Percentiles rank a stretch among this genome's conserved stretches.
These are phyloP conservation scores for Malachius bipustulatus DNA, from an alignment of 2,888 invertebrate genomes.

Conservation along the genomic window DNA sequence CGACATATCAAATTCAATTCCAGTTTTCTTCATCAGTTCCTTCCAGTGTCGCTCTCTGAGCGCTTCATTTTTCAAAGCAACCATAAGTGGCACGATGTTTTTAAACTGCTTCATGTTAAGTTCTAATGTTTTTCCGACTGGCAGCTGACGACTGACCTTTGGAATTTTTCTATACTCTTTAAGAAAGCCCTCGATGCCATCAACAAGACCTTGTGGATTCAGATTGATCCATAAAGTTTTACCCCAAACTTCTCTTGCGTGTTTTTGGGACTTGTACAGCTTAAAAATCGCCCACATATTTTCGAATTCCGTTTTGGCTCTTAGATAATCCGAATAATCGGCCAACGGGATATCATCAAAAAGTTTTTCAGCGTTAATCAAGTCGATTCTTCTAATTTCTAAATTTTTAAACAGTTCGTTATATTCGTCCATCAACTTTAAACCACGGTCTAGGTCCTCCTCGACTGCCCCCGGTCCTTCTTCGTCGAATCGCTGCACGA, in stretches of 20 bases:
- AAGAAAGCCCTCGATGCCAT: slow-evolving; percentile 77
- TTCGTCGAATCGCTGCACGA: slow-evolving; percentile 58
- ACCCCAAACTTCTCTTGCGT: slow-evolving; percentile 68
- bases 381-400: slow-evolving; percentile 50
- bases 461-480: slow-evolving; percentile 75
- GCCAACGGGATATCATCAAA: slow-evolving; percentile 82
- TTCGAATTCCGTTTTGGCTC: slow-evolving; percentile 49
- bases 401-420: slow-evolving; percentile 51
- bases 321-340: slow-evolving; percentile 65
- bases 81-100: slow-evolving; percentile 77
- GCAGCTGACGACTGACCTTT: slow-evolving; percentile 44
- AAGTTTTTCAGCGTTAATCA: slow-evolving; percentile 66
- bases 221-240: slow-evolving; percentile 80
- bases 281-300: slow-evolving; percentile 62
- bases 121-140: slow-evolving; percentile 59
- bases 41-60: slow-evolving; percentile 85
- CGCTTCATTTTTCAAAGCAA: slow-evolving; percentile 82
- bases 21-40: slow-evolving; percentile 76
- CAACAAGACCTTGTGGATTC: slow-evolving; percentile 68
- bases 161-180: slow-evolving; percentile 67
- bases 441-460: slow-evolving; percentile 62
- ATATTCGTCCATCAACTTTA: slow-evolving; percentile 59
- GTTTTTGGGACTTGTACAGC: slow-evolving; percentile 66
- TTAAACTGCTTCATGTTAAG: slow-evolving; percentile 82
- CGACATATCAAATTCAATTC: slow-evolving; percentile 73